phyloP scores from a whole-genome alignment of 2,797 vertebrate species.

The Acrocephalus scirpaceus region DNA sequence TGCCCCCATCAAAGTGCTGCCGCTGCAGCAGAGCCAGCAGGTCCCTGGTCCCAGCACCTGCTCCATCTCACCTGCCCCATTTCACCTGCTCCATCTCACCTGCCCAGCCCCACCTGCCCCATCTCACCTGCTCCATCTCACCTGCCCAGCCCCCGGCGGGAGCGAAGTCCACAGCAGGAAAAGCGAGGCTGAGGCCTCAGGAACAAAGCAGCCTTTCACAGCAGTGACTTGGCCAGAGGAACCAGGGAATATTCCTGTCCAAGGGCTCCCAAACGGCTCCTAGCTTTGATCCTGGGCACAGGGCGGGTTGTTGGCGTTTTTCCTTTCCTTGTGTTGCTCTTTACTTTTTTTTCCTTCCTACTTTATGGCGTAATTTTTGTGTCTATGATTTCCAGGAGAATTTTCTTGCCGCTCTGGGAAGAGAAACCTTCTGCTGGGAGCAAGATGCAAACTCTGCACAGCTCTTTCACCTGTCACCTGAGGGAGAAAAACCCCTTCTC shows the following conservation, averaged over 20 bases:
- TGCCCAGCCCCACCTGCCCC: neutral
- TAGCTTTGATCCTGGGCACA: constrained; percentile 42
- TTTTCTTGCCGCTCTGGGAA: neutral
- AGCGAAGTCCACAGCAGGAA: neutral
- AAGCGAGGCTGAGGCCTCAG: neutral
- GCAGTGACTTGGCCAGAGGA: neutral
- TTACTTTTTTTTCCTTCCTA: constrained; percentile 3
- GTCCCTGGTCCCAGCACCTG: neutral
- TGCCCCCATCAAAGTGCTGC: neutral
- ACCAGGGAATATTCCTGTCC: neutral
- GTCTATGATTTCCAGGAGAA: neutral
- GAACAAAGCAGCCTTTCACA: constrained; percentile 61
- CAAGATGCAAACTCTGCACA: accelerated
- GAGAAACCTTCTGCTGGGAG: neutral
- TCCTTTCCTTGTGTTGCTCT: neutral
- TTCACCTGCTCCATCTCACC: neutral
- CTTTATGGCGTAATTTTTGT: neutral
- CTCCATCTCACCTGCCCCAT: accelerated
- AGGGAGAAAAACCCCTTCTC: neutral
- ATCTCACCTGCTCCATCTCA: neutral
- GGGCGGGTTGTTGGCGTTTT: neutral
- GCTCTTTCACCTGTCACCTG: accelerated
- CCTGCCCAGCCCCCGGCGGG: accelerated
- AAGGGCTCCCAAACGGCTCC: constrained; percentile 12
- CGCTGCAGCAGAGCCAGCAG: accelerated